Evolutionary conservation across 2,113 vertebrate species (phyloP), one percentile per base, ranked within the genome.

Genomic region (Prochilodus magdalenae): DNA sequence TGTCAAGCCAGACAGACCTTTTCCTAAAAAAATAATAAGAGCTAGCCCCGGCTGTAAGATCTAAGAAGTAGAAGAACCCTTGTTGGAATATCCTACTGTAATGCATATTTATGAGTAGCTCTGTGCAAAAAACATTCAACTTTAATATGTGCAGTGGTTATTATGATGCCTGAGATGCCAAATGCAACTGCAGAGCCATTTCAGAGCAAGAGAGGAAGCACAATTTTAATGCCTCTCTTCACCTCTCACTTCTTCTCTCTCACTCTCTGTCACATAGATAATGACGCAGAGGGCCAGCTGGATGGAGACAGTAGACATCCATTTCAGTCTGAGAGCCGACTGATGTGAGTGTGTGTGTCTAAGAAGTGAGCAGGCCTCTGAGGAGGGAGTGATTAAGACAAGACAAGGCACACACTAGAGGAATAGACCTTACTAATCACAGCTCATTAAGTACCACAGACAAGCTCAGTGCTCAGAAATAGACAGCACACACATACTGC

Each of bases 401-500:
- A 53, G 63, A 85, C 66, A 59, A 29, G 80, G 44, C 27, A 80
- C 30, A 73, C 75, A 63, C 24, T 51, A 49, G 63, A 70, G 65
- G 76, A 33, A 71, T 22, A 15, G 59, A 62, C 75, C 73, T 57
- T 5, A 67, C 44, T 65, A 67, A 79, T 53, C 69, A 72, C 24
- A 49, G 60, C 76, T 84, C 47, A 40, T 75, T 79, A 57, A 65
- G 29, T 8, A 69, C n/a, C 18, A 18, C 60, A 18, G 7, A 55
- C 49, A 6, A 13, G 26, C 7, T 36, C 30, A 55, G 27, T 26
- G 26, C 26, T 53, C 26, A 29, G 72, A 51, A 10, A 0, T 33
- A 67, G 80, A 3, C 20, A 62, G 62, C n/a, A 83, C 62, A 44
- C 40, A 44, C 40, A 44, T 44, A 44, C 40, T 44, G 8, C 5